phyloP scores from a whole-genome alignment of 2,113 vertebrate genomes.

The Neotoma lepida region DNA sequence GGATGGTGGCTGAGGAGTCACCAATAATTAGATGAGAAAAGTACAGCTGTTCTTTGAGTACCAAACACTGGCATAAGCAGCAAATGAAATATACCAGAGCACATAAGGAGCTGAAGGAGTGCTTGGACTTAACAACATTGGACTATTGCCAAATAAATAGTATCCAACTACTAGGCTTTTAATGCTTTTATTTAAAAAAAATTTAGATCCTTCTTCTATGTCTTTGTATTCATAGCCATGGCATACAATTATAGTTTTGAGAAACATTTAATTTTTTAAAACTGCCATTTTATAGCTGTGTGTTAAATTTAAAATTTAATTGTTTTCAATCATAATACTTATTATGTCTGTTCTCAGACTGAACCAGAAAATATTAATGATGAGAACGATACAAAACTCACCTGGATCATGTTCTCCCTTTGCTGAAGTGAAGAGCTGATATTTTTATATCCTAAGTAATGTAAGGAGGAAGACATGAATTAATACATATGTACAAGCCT shows the following conservation, averaged over 20 bases:
- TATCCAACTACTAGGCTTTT: neutral
- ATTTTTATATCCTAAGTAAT: neutral
- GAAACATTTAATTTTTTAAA: neutral
- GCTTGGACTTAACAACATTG: neutral
- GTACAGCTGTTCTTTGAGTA: neutral
- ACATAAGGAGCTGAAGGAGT: neutral
- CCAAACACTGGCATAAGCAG: neutral
- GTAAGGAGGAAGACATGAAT: neutral
- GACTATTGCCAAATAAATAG: too few relatives aligned
- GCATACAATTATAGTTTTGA: neutral
- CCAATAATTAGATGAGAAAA: neutral
- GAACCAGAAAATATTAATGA: neutral
- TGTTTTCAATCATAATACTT: neutral
- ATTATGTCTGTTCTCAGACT: neutral
- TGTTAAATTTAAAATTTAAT: conserved; percentile 2
- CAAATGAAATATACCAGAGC: neutral
- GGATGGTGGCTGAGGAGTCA: neutral
- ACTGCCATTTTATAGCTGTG: neutral
- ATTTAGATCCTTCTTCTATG: neutral
- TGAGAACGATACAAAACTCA: neutral
- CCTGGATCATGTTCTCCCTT: neutral
- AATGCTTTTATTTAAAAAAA: neutral
- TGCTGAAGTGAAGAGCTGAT: conserved; percentile 18
- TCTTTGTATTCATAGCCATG: neutral
- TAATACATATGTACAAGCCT: neutral